Percentiles rank a stretch among this genome's conserved stretches.
These are phyloP conservation scores for Acanthurus tractus DNA, from an alignment of 2,797 vertebrate species.

Conservation along the genomic window DNA sequence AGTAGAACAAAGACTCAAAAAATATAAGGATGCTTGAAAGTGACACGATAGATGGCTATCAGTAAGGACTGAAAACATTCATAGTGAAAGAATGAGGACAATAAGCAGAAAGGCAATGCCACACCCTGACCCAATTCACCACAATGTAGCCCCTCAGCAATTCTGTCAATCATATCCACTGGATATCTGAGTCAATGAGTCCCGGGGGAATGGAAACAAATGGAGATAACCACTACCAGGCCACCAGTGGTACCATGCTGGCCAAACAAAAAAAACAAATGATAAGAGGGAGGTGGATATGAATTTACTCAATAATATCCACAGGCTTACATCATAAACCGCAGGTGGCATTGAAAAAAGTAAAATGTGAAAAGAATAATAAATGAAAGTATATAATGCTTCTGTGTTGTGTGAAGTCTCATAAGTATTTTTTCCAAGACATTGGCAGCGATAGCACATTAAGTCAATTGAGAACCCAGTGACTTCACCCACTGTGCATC, in stretches of 20 bases:
- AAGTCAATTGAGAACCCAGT: constrained; percentile 56
- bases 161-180: constrained; percentile 75
- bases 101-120: constrained; percentile 69
- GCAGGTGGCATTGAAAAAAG: neutral
- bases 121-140: constrained; percentile 78
- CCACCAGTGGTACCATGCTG: constrained; percentile 22
- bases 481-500: constrained; percentile 79
- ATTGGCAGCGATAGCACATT: constrained; percentile 42
- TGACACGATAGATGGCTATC: constrained; percentile 42
- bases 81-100: constrained; percentile 82
- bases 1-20: neutral
- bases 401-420: neutral
- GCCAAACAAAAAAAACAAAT: constrained; percentile 1
- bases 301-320: neutral
- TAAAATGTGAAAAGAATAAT: neutral
- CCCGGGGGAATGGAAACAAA: constrained; percentile 50
- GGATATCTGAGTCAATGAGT: constrained; percentile 66
- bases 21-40: constrained; percentile 30
- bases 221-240: constrained; percentile 10
- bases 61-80: constrained; percentile 59
- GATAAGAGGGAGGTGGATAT: neutral
- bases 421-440: constrained; percentile 11
- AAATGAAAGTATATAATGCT: neutral
- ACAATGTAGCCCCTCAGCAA: constrained; percentile 63
- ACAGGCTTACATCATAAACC: neutral